phyloP scores from a whole-genome alignment of 2,797 vertebrate species.

The Amphiprion clarkii region DNA sequence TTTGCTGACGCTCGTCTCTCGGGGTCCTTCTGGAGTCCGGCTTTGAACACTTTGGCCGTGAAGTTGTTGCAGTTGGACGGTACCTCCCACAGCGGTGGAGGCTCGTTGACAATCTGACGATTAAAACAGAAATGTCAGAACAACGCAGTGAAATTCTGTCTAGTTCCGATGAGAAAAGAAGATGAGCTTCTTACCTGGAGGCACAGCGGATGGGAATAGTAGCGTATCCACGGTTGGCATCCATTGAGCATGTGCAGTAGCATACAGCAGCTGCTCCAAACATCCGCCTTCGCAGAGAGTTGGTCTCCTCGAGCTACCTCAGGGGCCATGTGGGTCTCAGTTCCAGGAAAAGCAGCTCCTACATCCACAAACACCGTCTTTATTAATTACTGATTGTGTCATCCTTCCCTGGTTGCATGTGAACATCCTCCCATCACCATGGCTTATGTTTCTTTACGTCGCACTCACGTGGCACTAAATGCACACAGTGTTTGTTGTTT shows the following conservation, averaged over 20 bases:
- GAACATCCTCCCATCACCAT: neutral
- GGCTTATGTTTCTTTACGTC: too few relatives aligned
- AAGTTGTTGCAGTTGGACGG: slow-evolving; percentile 90
- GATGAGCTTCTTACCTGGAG: slow-evolving; percentile 86
- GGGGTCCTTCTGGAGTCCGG: slow-evolving; percentile 92
- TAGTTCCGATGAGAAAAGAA: neutral
- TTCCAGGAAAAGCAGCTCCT: slow-evolving; percentile 84
- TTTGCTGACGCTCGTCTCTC: slow-evolving; percentile 83
- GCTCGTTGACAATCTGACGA: slow-evolving; percentile 92
- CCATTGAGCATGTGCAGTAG: slow-evolving; percentile 97
- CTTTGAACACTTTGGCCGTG: slow-evolving; percentile 89
- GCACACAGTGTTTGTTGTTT: too few relatives aligned
- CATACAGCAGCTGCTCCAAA: slow-evolving; percentile 99
- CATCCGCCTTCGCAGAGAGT: slow-evolving; percentile 89
- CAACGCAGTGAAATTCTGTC: neutral
- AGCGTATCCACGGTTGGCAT: slow-evolving; percentile 93
- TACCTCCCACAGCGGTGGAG: slow-evolving; percentile 94
- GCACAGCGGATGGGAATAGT: slow-evolving; percentile 91
- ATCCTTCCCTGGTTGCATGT: too few relatives aligned
- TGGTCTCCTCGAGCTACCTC: slow-evolving; percentile 91
- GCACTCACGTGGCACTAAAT: too few relatives aligned
- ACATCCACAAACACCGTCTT: neutral
- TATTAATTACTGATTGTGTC: too few relatives aligned
- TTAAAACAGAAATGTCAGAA: neutral
- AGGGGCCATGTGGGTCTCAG: slow-evolving; percentile 98